Percentiles rank a stretch among this genome's conserved stretches.
Conservation (phyloP, 1,140 invertebrate genomes). For the Calliopsis andreniformis region DNA sequence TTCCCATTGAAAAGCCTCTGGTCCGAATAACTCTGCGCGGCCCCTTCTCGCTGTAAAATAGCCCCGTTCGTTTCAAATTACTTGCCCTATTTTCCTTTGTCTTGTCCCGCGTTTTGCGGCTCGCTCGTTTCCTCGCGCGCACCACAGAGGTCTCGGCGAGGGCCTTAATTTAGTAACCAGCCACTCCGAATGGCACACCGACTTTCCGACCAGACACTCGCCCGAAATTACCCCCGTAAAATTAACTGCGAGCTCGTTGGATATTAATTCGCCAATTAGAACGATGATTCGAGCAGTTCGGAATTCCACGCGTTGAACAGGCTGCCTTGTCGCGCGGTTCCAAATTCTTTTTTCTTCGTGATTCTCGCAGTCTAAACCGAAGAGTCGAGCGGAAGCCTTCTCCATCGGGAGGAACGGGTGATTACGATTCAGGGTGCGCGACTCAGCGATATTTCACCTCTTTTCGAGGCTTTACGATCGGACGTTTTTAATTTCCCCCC, state of each 20-base stretch:
- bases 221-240: slow-evolving; percentile 25
- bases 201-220: slow-evolving; percentile 3
- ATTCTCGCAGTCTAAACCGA: neutral
- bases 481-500: slow-evolving; percentile 80
- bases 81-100: slow-evolving; percentile 50
- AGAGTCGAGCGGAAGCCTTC: slow-evolving; percentile 31
- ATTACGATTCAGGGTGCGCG: slow-evolving; percentile 75
- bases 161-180: slow-evolving; percentile 40
- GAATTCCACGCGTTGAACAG: no score
- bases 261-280: slow-evolving; percentile 13
- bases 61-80: slow-evolving; percentile 45
- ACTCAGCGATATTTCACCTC: slow-evolving; percentile 73
- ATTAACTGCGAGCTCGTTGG: slow-evolving; percentile 19
- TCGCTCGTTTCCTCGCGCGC: neutral
- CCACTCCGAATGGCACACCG: slow-evolving; percentile 14
- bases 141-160: neutral
- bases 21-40: slow-evolving; percentile 19
- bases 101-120: slow-evolving; percentile 27
- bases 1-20: slow-evolving; percentile 43
- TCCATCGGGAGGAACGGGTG: slow-evolving; percentile 43
- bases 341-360: neutral
- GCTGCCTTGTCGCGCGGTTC: neutral
- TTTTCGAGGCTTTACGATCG: slow-evolving; percentile 75
- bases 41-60: slow-evolving; percentile 13
- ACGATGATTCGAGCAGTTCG: neutral